Evolutionary conservation across 2,888 invertebrate species (phyloP), one percentile per base, ranked within the genome.

Genomic region (Molorchus minor): DNA sequence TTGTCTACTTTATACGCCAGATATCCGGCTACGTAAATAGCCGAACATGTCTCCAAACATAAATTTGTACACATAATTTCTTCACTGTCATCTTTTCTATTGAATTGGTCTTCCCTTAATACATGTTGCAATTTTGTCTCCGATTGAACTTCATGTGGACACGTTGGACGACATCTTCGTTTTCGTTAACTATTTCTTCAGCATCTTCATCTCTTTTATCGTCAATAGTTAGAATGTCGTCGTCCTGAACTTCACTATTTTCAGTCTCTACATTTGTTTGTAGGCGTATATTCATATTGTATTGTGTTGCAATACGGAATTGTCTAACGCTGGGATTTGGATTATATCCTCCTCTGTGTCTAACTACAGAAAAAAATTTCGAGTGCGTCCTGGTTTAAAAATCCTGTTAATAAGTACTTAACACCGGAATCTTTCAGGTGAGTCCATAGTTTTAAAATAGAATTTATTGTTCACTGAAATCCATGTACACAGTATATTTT

Each of bases 291-390:
- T 17, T 17, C 41, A 41, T 41, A 17, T 41, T 41, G 20, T 41
- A 20, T 20, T 41, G 41, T 1, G 20, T 41, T 2, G 41, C 41
- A 17, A 41, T 17, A n/a, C 41, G 17, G 20, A 41, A 41, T 10
- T 41, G 41, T 41, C 10, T 41, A 2, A 41, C 41, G 8, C 3
- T 41, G 2, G 41, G 17, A 19, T 19, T 41, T 15, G 41, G 41
- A 41, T 19, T 41, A 41, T 41, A 41, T 41, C 41, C 41, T 19
- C 41, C 41, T n/a, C 41, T 41, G 20, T 41, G 17, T 20, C 41
- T 41, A 41, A 41, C 20, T 3, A 41, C 41, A 4, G 41, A 41
- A 41, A 41, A 41, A n/a, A 41, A 41, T 20, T 41, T 41, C n/a
- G n/a, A n/a, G n/a, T n/a, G n/a, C n/a, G n/a, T n/a, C 3, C 30